Evolutionary conservation across 2,113 vertebrate genomes (phyloP).

Genomic region (Mormoops blainvillei): DNA sequence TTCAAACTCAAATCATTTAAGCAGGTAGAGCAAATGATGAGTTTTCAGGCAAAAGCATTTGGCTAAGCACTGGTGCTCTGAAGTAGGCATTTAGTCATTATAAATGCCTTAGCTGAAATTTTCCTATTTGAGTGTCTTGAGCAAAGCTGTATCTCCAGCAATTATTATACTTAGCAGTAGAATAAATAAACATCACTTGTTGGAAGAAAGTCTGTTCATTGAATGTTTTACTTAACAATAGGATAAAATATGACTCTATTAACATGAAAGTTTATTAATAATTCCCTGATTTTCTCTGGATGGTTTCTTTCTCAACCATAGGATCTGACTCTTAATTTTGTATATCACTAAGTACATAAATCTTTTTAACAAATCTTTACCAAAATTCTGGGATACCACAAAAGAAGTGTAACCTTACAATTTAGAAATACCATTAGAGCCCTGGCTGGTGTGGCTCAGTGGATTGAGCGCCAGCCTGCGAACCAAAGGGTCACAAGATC

Average conservation of each 20-base stretch:
- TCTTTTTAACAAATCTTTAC: background rate
- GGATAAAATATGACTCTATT: background rate
- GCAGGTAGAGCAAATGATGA: background rate
- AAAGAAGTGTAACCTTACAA: conserved; percentile 1
- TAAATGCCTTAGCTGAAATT: background rate
- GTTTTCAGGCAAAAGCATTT: conserved; percentile 7
- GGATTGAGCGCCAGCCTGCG: too few relatives aligned
- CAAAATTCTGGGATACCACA: background rate
- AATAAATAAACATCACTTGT: conserved; percentile 23
- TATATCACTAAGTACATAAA: background rate
- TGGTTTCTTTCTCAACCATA: conserved; percentile 2
- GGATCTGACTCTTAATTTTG: background rate
- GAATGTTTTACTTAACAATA: conserved; percentile 7
- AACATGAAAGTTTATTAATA: conserved; percentile 13
- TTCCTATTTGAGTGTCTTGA: background rate
- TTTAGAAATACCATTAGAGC: background rate
- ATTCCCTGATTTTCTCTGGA: conserved; percentile 26
- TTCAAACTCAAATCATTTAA: conserved; percentile 10
- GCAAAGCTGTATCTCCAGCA: background rate
- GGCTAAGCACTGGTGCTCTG: background rate
- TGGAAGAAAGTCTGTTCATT: background rate
- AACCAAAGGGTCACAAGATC: too few relatives aligned
- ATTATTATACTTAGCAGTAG: background rate
- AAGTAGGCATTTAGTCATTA: background rate
- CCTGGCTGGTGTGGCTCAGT: too few relatives aligned